Base-by-base conservation (phyloP, 2,113 vertebrate genomes). In the Rhinoderma darwinii region DNA sequence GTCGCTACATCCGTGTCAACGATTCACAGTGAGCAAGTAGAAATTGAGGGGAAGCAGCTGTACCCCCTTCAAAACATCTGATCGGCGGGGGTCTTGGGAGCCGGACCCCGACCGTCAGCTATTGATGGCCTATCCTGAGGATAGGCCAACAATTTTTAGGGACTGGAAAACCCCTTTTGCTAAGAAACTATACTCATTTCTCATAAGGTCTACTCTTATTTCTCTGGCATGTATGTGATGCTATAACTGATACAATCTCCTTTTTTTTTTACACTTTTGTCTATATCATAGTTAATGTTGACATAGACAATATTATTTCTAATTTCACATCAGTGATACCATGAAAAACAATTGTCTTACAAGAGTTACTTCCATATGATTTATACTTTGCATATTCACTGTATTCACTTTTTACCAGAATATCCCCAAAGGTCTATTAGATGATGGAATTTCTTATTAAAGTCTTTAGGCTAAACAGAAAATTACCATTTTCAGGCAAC, bases 351-450 rank as follows among this genome's bases (percentile, higher is more conserved):
- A 72, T 22, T 41, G 68, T 41, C 20, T 41, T 70, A 37, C 68
- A 39, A 41, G 8, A 41, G 6, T 41, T 72, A 72, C 68, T 72
- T 72, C 2, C 35, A 22, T 72, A 7, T 41, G 37, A 41, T 72
- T 41, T 72, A 41, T 72, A 39, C 35, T 72, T 72, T 41, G 30
- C 35, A 72, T 41, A 41, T 72, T 72, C 20, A 72, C 68, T 72
- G 68, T 72, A 72, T 54, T 50, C 47, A 78, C 27, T 54, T 54
- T 54, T 54, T 78, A 56, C 27, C 30, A 72, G 18, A 18, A 72
- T 78, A 54, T 78, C 76, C 76, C 76, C 5, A 35, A 78, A 54
- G 76, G 35, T 54, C 32, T 22, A 78, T 78, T 54, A 78, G 47
- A 35, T 78, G 18, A 78, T 78, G 47, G 50, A 56, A 54, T 20